phyloP scores from a whole-genome alignment of 92 coral and sea anemone species.

The Virgularia gustaviana region DNA sequence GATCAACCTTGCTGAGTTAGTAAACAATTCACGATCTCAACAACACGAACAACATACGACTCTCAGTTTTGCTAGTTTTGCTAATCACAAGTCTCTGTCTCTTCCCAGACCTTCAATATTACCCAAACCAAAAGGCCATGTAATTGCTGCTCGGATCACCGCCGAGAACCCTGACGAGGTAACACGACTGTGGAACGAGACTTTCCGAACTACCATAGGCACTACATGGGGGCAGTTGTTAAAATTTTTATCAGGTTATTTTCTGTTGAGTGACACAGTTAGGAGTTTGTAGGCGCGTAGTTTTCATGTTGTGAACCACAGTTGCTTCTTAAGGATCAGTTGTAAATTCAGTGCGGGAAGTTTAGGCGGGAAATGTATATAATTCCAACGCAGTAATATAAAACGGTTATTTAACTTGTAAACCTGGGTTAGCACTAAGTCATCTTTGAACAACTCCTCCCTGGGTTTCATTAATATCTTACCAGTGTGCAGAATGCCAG shows the following conservation, averaged over 20 bases:
- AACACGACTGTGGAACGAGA: no score
- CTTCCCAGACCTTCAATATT: conserved; percentile 56
- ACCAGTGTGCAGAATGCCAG: no score
- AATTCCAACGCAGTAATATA: no score
- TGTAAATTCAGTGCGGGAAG: no score
- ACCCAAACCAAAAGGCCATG: conserved; percentile 87
- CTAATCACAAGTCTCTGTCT: not conserved
- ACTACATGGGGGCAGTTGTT: no score
- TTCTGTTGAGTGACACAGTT: not conserved
- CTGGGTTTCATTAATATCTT: not conserved
- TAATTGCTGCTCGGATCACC: conserved; percentile 96
- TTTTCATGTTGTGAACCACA: no score
- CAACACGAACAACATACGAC: not conserved
- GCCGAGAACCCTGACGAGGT: conserved; percentile 99
- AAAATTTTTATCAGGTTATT: no score
- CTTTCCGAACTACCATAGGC: no score
- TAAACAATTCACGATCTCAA: not conserved
- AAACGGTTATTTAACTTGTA: not conserved
- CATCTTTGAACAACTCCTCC: not conserved
- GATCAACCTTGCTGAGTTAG: conserved; percentile 83
- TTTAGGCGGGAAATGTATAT: no score
- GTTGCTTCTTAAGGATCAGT: no score
- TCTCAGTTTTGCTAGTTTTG: not conserved
- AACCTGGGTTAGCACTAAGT: no score
- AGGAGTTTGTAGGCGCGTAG: no score